Base-by-base conservation (phyloP, 1,140 invertebrate genomes). In the Drosophila leontia region DNA sequence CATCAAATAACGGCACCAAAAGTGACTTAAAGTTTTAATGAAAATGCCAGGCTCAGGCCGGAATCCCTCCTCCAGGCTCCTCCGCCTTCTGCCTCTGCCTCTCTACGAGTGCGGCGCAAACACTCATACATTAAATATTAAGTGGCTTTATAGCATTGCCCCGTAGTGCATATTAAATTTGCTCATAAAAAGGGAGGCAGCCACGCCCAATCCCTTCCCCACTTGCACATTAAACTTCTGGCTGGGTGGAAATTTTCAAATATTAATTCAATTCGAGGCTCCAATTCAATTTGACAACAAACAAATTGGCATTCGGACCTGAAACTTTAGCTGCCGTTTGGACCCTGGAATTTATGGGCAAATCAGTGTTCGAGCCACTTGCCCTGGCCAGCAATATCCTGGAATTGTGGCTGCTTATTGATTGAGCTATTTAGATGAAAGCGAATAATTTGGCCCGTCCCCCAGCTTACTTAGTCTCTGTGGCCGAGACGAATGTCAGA, bases 21-120 rank as follows among this genome's bases (percentile, higher is more conserved):
- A 80, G 85, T 88, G 84, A 88, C 84, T 88, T 88, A 80, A 88
- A 90, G 85, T 84, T 88, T 90, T 88, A 88, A 88, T 90, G 85
- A 88, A 90, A 90, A 78, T 83, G 69, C 80, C 69, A 56, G 45
- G 57, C 58, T 60, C 58, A 29, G 37, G 57, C 84, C 68, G 65
- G 72, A 44, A 82, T 44, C 37, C 23, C 80, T 41, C 47, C 65
- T 29, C 17, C 8, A 15, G 5, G 12, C 50, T 3, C 11, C 34
- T 19, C n/a, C 12, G 7, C 13, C 47, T 47, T 6, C 45, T 12
- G 23, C 2, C 23, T 3, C n/a, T 6, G 26, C 26, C 26, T 9
- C 42, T 3, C 41, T 63, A 23, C 12, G 74, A 57, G 69, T 67
- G 62, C 47, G 78, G 55, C 59, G 51, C 56, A 65, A 67, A 75